Evolutionary conservation across 2,797 vertebrate genomes (phyloP), one percentile per base, ranked within the genome.

Genomic region (Melopsittacus undulatus): DNA sequence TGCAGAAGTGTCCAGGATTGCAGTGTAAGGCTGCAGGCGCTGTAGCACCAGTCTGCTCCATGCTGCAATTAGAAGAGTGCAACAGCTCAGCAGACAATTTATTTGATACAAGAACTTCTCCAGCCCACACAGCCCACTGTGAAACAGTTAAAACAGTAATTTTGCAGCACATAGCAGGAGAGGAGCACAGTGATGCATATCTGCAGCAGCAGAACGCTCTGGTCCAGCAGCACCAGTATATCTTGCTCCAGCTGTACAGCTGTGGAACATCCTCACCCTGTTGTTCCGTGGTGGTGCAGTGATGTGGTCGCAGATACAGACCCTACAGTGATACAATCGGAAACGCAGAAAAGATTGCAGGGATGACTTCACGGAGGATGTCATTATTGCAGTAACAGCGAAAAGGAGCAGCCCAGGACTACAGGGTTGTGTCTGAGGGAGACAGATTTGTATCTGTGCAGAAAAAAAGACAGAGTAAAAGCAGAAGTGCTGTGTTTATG

Each of bases 391-490:
- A 90, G 90, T 51, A 85, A 73, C 70, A 86, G 75, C 61, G 67
- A 84, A 92, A 91, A 81, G 54, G 77, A 96, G 85, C 93, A 90
- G 69, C 79, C 80, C 56, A 54, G 93, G 76, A 84, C 87, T 89
- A 83, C 62, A 74, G 87, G 73, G 49, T 66, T 92, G 74, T 69
- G 59, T 90, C 70, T 90, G 63, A 90, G 75, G 19, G 42, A 94
- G 94, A 57, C 92, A 90, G 91, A 91, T 96, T 91, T 91, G 92
- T 90, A 82, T 88, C 91, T 85, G 81, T 87, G 91, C 78, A 87
- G 78, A 89, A 77, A 79, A 89, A 93, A 90, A 95, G 69, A 72
- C 89, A 0, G 77, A 82, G 95, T 52, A 89, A 89, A 92, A 89
- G 92, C 92, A 94, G 89, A 91, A 94, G 84, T 34, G 67, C 59